Base-by-base conservation (phyloP, 1,140 invertebrate species). In the Nephotettix cincticeps region DNA sequence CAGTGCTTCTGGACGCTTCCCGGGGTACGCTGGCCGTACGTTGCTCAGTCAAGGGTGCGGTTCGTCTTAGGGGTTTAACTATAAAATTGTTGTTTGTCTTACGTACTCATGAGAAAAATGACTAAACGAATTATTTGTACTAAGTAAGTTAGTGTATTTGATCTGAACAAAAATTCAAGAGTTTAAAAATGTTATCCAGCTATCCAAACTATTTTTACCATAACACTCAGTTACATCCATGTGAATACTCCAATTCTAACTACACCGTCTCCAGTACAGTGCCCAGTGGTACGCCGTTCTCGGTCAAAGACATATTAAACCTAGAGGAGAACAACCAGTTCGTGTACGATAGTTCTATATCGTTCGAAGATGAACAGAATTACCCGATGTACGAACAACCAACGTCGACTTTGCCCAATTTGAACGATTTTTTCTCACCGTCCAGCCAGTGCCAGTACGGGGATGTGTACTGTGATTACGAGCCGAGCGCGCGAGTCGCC, bases 301-400 rank as follows among this genome's bases (percentile, higher is more conserved):
- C 79, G 1, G 79, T 81, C 11, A 81, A 80, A 71, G 79, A 81
- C 74, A 81, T 81, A 43, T 72, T 80, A 27, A 80, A 79, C 73
- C 73, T 79, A 71, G 69, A 75, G 3, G 79, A 78, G 36, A 75
- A 76, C 64, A 76, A 69, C 13, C 47, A 69, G 30, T 69, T 56
- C 32, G 14, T n/a, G 11, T 70, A 70, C 68, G 68, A 70, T 17
- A 30, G n/a, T 21, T 36, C 58, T 1, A 23, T 43, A 6, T 25
- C 21, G 19, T 47, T 70, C 40, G 51, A 70, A n/a, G 56, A 63
- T 23, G 56, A 51, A 0, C 51, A 45, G 43, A 25, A 64, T 4
- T 40, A 65, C 40, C 40, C 28, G 21, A 64, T 25, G 64, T 63
- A 51, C 32, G 69, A 64, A 17, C 51, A 63, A 19, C 13, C 13